phyloP scores from a whole-genome alignment of 2,113 vertebrate genomes.

The Trichomycterus rosablanca region DNA sequence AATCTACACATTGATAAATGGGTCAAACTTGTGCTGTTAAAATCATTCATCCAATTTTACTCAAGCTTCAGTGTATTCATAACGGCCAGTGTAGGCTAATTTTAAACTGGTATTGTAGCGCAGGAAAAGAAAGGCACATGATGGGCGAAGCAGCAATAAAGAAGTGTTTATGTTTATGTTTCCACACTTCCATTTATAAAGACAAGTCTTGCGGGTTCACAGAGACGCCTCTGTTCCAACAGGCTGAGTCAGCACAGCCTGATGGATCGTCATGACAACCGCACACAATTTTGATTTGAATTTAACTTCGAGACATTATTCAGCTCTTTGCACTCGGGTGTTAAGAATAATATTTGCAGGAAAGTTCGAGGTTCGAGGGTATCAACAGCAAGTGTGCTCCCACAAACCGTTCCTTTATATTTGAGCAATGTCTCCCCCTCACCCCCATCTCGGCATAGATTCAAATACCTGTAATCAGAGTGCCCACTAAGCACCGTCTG shows the following conservation, averaged over 20 bases:
- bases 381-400: slow-evolving; percentile 29
- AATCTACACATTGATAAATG: no score
- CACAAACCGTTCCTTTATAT: slow-evolving; percentile 40
- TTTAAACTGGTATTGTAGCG: not conserved
- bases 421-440: slow-evolving; percentile 19
- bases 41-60: slow-evolving; percentile 2
- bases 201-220: not conserved
- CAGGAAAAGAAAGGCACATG: slow-evolving; percentile 10
- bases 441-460: slow-evolving; percentile 27
- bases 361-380: slow-evolving; percentile 18
- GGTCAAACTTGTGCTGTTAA: slow-evolving; percentile 20
- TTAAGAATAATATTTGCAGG: slow-evolving; percentile 44
- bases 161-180: slow-evolving; percentile 1
- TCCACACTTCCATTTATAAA: slow-evolving; percentile 7
- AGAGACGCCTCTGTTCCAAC: slow-evolving; percentile 29
- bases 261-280: slow-evolving; percentile 37
- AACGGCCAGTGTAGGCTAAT: not conserved
- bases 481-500: slow-evolving; percentile 24
- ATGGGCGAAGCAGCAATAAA: not conserved
- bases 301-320: slow-evolving; percentile 40
- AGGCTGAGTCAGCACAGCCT: slow-evolving; percentile 18
- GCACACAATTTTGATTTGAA: slow-evolving; percentile 32
- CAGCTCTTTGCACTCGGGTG: slow-evolving; percentile 34
- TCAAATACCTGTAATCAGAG: slow-evolving; percentile 48
- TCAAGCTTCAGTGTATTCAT: not conserved